Conservation (phyloP, 2,113 vertebrate genomes). For the Shinisaurus crocodilurus region DNA sequence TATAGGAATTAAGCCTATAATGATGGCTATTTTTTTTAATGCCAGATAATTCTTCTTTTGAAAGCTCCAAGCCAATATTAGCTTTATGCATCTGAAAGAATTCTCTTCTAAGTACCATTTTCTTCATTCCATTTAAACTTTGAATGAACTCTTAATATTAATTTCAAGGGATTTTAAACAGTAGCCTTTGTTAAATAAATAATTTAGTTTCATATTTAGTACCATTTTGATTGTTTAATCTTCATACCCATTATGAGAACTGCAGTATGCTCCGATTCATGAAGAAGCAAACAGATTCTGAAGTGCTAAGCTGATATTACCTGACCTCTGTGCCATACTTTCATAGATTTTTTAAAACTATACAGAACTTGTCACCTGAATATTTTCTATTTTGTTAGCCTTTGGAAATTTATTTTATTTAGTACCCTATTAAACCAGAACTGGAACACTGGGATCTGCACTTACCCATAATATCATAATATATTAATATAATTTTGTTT, state of each 20-base stretch:
- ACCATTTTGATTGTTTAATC: background rate
- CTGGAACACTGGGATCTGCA: background rate
- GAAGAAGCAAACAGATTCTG: background rate
- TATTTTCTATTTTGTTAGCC: background rate
- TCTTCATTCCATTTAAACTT: conserved; percentile 15
- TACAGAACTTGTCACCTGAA: background rate
- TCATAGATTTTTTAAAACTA: background rate
- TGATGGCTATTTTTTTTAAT: background rate
- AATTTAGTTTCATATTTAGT: conserved; percentile 20
- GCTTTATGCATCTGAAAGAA: conserved; percentile 7
- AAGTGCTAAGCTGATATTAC: background rate
- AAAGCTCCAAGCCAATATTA: background rate
- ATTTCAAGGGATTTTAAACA: conserved; percentile 19
- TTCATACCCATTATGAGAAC: background rate
- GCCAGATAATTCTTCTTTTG: background rate
- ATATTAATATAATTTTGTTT: conserved; percentile 40
- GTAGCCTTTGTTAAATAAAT: conserved; percentile 20
- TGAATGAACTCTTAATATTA: conserved; percentile 18
- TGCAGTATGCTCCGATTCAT: background rate
- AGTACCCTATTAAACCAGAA: conserved; percentile 24
- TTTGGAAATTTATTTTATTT: background rate
- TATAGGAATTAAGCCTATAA: background rate
- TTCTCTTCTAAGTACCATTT: background rate
- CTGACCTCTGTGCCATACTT: conserved; percentile 10
- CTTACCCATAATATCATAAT: background rate